Conservation (phyloP, 2,888 invertebrate genomes). For the Mythimna vitellina region DNA sequence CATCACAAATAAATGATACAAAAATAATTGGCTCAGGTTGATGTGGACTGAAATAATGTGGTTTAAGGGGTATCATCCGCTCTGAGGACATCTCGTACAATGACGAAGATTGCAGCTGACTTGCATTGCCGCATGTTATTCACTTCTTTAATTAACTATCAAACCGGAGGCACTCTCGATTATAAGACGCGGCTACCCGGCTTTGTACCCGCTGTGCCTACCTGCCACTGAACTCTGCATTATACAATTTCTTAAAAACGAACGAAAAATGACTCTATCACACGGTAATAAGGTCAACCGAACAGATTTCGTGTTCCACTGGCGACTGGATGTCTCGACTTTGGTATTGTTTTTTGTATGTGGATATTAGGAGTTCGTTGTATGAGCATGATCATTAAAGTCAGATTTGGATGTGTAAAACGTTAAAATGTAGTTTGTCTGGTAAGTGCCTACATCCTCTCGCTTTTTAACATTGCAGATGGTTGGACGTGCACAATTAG, state of each 20-base stretch:
- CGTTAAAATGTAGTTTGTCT: constrained; percentile 71
- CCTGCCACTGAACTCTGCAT: constrained; percentile 72
- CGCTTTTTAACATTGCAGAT: constrained; percentile 59
- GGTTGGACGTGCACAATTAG: constrained; percentile 58
- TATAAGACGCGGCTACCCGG: constrained; percentile 87
- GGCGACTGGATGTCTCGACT: constrained; percentile 88
- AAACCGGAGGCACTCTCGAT: constrained; percentile 88
- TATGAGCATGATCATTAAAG: constrained; percentile 76
- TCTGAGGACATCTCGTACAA: constrained; percentile 68
- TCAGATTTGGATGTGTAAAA: constrained; percentile 74
- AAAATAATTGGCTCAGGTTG: constrained; percentile 47
- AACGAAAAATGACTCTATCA: constrained; percentile 71
- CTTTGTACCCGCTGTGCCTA: constrained; percentile 83
- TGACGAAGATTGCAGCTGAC: constrained; percentile 86
- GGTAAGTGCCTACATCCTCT: constrained; percentile 68
- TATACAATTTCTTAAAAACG: constrained; percentile 65
- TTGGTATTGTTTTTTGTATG: constrained; percentile 82
- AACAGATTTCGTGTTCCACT: constrained; percentile 51
- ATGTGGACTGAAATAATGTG: constrained; percentile 23
- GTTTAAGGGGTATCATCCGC: constrained; percentile 67
- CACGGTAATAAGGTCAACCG: constrained; percentile 66
- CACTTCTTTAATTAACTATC: constrained; percentile 90
- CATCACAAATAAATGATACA: constrained; percentile 41
- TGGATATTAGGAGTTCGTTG: constrained; percentile 77
- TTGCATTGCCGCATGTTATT: constrained; percentile 86